Evolutionary conservation across 2,888 invertebrate species (phyloP).

Genomic region (Drosophila eohydei): DNA sequence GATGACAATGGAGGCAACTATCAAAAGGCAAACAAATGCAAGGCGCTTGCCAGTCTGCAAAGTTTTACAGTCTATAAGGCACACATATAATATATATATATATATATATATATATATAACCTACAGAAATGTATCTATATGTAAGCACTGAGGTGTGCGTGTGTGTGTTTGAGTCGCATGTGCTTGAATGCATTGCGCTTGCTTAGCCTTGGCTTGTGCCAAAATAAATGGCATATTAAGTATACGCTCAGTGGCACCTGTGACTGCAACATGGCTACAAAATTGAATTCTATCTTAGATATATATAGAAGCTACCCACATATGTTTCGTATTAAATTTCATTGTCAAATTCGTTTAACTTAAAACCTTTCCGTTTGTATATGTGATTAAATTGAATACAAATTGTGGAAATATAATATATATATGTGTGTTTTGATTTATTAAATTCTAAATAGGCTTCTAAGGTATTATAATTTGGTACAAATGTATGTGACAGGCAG

Average conservation of each 20-base stretch:
- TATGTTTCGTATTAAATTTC: constrained; percentile 19
- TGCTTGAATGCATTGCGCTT: constrained; percentile 58
- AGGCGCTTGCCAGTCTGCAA: constrained; percentile 61
- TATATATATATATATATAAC: constrained; percentile 3
- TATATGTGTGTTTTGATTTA: neutral
- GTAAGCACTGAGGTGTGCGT: neutral
- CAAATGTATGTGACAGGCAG: neutral
- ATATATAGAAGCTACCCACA: neutral
- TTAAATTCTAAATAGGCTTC: neutral
- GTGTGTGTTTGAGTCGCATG: constrained; percentile 51
- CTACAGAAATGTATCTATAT: constrained; percentile 4
- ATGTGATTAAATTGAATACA: neutral
- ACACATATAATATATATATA: neutral
- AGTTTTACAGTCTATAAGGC: constrained; percentile 34
- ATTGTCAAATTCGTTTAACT: neutral
- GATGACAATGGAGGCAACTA: constrained; percentile 56
- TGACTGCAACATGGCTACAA: constrained; percentile 36
- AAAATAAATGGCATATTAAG: constrained; percentile 79
- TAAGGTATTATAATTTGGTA: neutral
- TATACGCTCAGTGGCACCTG: constrained; percentile 74
- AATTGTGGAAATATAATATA: neutral
- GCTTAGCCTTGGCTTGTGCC: constrained; percentile 63
- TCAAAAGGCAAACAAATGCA: constrained; percentile 65
- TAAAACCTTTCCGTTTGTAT: neutral
- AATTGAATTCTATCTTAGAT: constrained; percentile 38